Percentiles rank a stretch among this genome's conserved stretches.
Conservation (phyloP, 2,888 invertebrate species). For the Ramazzottius varieornatus region DNA sequence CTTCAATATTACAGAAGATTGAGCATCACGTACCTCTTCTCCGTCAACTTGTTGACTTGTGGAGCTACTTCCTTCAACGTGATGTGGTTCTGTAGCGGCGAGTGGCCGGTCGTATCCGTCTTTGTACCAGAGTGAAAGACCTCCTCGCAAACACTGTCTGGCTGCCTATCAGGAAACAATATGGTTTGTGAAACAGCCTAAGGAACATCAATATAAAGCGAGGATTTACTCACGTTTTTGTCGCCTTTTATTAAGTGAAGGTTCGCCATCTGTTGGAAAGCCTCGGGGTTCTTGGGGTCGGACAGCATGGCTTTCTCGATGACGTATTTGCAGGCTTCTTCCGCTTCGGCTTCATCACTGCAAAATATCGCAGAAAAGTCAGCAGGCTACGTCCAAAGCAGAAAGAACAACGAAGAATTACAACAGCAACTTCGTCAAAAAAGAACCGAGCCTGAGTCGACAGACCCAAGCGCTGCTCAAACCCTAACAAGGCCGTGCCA, state of each 20-base stretch:
- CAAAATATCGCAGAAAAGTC: constrained; percentile 5
- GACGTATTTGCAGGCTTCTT: constrained; percentile 18
- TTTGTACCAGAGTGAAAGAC: neutral
- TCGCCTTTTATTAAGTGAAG: constrained; percentile 20
- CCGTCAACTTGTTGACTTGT: neutral
- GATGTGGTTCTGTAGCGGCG: neutral
- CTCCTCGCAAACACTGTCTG: neutral
- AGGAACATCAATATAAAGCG: neutral
- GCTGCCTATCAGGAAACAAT: neutral
- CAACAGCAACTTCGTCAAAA: constrained; percentile 5
- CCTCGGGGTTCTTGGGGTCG: constrained; percentile 23
- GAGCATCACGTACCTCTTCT: neutral
- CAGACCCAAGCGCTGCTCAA: too few species aligned
- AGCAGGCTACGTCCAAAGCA: neutral
- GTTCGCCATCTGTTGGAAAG: constrained; percentile 21
- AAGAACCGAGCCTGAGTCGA: neutral
- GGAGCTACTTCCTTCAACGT: neutral
- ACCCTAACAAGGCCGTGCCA: too few species aligned
- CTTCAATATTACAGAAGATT: neutral
- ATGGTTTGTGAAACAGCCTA: neutral
- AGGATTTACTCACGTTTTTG: constrained; percentile 14
- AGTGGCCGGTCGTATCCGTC: neutral
- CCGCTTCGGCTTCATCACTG: constrained; percentile 23
- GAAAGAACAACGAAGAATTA: too few species aligned
- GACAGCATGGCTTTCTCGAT: constrained; percentile 21